Percentiles rank a stretch among this genome's conserved stretches.
phyloP scores from a whole-genome alignment of 2,888 invertebrate species.

The Drosophila subsilvestris region DNA sequence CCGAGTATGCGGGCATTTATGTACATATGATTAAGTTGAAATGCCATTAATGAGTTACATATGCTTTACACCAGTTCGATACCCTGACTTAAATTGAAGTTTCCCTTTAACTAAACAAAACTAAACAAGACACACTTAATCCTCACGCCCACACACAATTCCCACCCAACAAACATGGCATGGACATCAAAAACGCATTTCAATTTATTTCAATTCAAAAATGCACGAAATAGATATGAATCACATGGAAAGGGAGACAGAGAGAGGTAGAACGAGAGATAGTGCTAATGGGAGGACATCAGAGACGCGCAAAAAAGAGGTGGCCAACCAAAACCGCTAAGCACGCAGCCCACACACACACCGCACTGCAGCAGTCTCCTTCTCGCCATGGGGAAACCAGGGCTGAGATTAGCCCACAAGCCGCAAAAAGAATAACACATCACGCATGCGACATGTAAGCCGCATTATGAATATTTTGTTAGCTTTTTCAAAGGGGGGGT shows the following conservation, averaged over 20 bases:
- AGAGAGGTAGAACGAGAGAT: conserved; percentile 5
- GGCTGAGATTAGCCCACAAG: conserved; percentile 28
- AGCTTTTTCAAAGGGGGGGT: conserved; percentile 35
- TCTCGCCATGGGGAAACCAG: conserved; percentile 17
- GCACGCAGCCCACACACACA: conserved; percentile 41
- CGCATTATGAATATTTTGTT: conserved; percentile 78
- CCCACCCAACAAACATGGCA: conserved; percentile 5
- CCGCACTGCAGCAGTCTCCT: conserved; percentile 2
- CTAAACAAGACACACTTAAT: neutral
- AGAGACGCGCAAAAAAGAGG: conserved; percentile 34
- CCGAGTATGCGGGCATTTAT: too few species aligned
- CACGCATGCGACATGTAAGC: conserved; percentile 74
- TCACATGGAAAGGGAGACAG: neutral
- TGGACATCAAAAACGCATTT: conserved; percentile 63
- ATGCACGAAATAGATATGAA: conserved; percentile 15
- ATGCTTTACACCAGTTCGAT: too few species aligned
- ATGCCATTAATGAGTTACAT: too few species aligned
- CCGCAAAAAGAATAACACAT: conserved; percentile 75
- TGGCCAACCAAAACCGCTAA: conserved; percentile 54
- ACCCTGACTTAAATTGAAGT: too few species aligned
- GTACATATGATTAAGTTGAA: too few species aligned
- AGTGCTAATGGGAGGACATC: conserved; percentile 58
- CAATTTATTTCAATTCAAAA: conserved; percentile 59
- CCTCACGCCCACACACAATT: neutral
- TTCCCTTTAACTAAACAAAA: neutral